Base-by-base conservation (phyloP, 2,113 vertebrate genomes). In the Parus major region DNA sequence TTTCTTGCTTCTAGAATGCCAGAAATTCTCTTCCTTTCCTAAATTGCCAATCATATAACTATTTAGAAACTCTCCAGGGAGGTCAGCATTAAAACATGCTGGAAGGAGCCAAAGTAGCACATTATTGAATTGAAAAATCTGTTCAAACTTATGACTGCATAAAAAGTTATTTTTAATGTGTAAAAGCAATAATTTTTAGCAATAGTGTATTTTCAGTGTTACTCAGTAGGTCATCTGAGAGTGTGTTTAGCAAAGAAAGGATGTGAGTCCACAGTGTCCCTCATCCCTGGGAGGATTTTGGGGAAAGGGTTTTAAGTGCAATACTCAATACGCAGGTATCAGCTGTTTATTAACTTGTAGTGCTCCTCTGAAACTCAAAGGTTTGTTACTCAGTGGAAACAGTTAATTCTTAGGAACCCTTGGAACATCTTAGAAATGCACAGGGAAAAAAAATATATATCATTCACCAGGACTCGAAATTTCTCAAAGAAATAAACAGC, bases 11-110 rank as follows among this genome's bases (percentile, higher is more conserved):
- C 86, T 78, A 61, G 69, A 76, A 77, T 82, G 53, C 28, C 86
- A 92, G 77, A 95, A 93, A 92, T 95, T 89, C 77, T 87, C 36
- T 66, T 93, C 50, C 71, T 92, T 92, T 92, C 86, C 82, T 83
- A 82, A 85, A 85, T 59, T 94, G 78, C 73, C 83, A 91, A 44
- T 87, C 69, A 57, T 53, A 23, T 28, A 77, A 76, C 41, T 91
- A 80, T 57, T 94, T 95, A 91, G 73, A 90, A 85, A 90, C 55
- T 92, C 78, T 72, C 66, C 31, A 20, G 87, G 36, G 73, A 91
- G 66, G 61, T 92, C 61, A 92, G 35, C 29, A 66, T 53, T 91
- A 73, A 87, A 85, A 87, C 20, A 69, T 35, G 27, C 35, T 87
- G 42, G 42, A 95, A 78, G 46, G n/a, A 90, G 42, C 10, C 23